Base-by-base conservation (phyloP, 2,888 invertebrate genomes). In the Rotaria macrura region DNA sequence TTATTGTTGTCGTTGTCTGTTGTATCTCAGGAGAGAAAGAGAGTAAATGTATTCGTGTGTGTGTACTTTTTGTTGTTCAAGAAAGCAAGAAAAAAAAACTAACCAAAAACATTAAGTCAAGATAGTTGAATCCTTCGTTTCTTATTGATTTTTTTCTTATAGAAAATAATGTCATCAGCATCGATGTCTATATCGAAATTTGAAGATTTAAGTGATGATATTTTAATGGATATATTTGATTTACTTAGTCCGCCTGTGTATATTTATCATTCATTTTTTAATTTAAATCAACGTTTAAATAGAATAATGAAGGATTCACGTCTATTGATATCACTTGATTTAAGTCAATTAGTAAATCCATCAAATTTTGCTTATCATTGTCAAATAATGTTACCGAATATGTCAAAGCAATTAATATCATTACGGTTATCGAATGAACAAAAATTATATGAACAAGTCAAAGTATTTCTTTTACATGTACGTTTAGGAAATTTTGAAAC, bases 361-460 rank as follows among this genome's bases (percentile, higher is more conserved):
- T 20, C 20, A 6, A 65, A 34, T 65, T 65, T 65, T 65, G 65
- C 65, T 20, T 65, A 65, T 65, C 65, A 65, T 65, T 65, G 65
- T 65, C 65, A 65, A 65, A 34, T 65, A 20, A 65, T 65, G 65
- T 65, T 65, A 65, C 34, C 65, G 14, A 65, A 65, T 20, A 65
- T 65, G 65, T 65, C 65, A 4, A 65, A 38, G 12, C 65, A 65
- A 34, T 34, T 65, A 29, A 65, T 65, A 5, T 65, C 65, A 65
- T 65, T 65, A 65, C 65, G 65, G 34, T 34, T 65, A 65, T 65
- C 65, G 38, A 65, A 65, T 65, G 65, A 65, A 65, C 65, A 65
- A 34, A 65, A 34, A 20, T 65, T 65, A 20, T 65, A 65, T 65
- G 65, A 29, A 34, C 65, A 65, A 34, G 38, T 65, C 1, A 29